These are phyloP conservation scores for Ctena decussata DNA, from an alignment of 2,888 invertebrate genomes.

Conservation along the genomic window DNA sequence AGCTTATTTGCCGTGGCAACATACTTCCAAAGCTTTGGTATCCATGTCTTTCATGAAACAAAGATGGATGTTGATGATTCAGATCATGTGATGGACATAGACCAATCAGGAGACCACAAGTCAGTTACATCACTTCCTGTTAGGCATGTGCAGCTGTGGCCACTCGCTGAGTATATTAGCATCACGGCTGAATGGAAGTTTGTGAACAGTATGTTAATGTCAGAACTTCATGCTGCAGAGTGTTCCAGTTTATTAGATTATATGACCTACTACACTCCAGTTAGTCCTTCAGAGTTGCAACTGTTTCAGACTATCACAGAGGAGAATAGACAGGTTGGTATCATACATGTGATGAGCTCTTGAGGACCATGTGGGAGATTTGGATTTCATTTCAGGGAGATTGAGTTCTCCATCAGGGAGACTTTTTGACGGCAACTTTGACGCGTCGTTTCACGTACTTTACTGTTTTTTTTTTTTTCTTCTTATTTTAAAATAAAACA, in stretches of 20 bases:
- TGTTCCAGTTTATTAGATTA: slow-evolving; percentile 36
- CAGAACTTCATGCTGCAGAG: background rate
- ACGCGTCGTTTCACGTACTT: too few species aligned
- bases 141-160: slow-evolving; percentile 74
- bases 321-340: background rate
- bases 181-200: slow-evolving; percentile 52
- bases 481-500: too few species aligned
- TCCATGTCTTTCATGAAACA: background rate
- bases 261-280: slow-evolving; percentile 35
- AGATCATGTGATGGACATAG: slow-evolving; percentile 3
- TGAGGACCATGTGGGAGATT: too few species aligned
- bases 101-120: slow-evolving; percentile 40
- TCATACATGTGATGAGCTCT: too few species aligned
- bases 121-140: slow-evolving; percentile 32
- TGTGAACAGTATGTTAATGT: background rate
- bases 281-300: slow-evolving; percentile 18
- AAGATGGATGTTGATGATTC: slow-evolving; percentile 49
- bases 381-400: too few species aligned
- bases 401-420: too few species aligned
- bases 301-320: background rate
- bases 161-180: slow-evolving; percentile 74
- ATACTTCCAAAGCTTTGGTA: slow-evolving; percentile 27
- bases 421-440: too few species aligned
- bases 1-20: background rate
- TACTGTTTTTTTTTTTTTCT: too few species aligned